These are phyloP conservation scores for Ectemnius continuus DNA, from an alignment of 2,888 invertebrate species.

Conservation along the genomic window DNA sequence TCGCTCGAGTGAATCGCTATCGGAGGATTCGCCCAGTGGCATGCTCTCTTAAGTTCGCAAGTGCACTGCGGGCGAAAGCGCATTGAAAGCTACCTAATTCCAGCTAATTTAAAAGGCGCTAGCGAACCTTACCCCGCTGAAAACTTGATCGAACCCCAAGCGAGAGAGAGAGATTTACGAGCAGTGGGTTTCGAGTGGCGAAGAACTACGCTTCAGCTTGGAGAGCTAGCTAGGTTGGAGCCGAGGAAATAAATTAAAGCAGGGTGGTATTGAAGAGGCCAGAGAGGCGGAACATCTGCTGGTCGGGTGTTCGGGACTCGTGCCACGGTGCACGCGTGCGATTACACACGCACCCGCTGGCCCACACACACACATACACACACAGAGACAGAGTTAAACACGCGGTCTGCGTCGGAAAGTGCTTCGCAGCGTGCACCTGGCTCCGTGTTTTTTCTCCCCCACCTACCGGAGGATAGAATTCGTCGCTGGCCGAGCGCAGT, in stretches of 20 bases:
- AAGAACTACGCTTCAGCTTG: neutral
- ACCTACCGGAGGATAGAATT: neutral
- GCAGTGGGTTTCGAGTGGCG: neutral
- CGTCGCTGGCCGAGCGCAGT: too few relatives aligned
- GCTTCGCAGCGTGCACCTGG: neutral
- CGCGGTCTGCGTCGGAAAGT: neutral
- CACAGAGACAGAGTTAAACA: too few relatives aligned
- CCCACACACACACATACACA: too few relatives aligned
- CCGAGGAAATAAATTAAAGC: neutral
- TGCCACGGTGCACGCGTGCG: slow-evolving; percentile 56
- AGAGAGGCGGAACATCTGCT: slow-evolving; percentile 57
- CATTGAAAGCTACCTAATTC: neutral
- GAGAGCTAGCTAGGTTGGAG: neutral
- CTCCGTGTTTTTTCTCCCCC: slow-evolving; percentile 3
- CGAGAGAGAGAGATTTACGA: slow-evolving; percentile 1
- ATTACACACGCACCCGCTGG: neutral
- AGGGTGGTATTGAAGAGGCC: neutral
- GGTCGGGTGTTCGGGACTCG: slow-evolving; percentile 54
- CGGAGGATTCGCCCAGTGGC: too few relatives aligned
- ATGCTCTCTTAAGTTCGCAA: too few relatives aligned
- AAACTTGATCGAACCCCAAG: neutral
- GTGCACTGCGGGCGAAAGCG: neutral
- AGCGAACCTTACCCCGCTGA: neutral
- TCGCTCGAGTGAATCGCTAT: too few relatives aligned
- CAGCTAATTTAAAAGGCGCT: neutral